Percentiles rank a stretch among this genome's conserved stretches.
Conservation (phyloP, 23 tunicate species). For the Corella eumyota region DNA sequence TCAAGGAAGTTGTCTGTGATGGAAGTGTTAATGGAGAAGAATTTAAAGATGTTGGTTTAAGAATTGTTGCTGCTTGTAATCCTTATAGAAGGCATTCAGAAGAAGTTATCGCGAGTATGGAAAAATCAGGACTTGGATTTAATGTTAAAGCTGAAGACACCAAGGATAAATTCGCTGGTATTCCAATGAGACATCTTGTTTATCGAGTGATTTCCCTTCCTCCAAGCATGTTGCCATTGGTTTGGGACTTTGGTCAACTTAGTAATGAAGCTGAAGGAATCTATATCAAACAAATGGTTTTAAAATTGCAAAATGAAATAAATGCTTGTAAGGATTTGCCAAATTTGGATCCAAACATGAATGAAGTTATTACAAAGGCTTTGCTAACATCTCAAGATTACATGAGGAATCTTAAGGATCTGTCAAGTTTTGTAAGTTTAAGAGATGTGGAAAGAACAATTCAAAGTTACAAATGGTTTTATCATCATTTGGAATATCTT, state of each 20-base stretch:
- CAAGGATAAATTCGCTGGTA: slow-evolving; percentile 38
- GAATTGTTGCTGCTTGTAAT: slow-evolving; percentile 67
- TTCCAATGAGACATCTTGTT: too few relatives aligned
- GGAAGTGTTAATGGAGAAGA: slow-evolving; percentile 29
- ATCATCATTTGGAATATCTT: slow-evolving; percentile 3
- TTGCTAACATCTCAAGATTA: slow-evolving; percentile 35
- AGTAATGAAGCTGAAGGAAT: slow-evolving; percentile 36
- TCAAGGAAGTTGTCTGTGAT: slow-evolving; percentile 70
- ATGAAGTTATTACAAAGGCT: slow-evolving; percentile 8
- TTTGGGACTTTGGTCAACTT: slow-evolving; percentile 79
- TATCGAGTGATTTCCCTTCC: slow-evolving; percentile 64
- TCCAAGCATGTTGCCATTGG: slow-evolving; percentile 71
- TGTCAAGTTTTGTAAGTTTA: too few relatives aligned
- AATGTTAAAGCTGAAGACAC: slow-evolving; percentile 29
- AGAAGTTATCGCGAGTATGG: slow-evolving; percentile 27
- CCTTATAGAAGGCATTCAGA: slow-evolving; percentile 44
- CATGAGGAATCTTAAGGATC: slow-evolving; percentile 30
- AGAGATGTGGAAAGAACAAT: slow-evolving; percentile 37
- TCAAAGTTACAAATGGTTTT: slow-evolving; percentile 29
- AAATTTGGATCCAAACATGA: slow-evolving; percentile 3
- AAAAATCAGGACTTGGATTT: slow-evolving; percentile 55
- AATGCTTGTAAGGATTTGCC: too few relatives aligned
- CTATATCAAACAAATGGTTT: slow-evolving; percentile 50
- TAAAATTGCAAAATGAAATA: slow-evolving; percentile 23
- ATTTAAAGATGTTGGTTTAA: slow-evolving; percentile 28